A percentile compares a stretch with the other conserved stretches of the same genome.
These are phyloP conservation scores for Hydrotaea diabolus DNA, from an alignment of 2,888 invertebrate genomes.

Conservation along the genomic window DNA sequence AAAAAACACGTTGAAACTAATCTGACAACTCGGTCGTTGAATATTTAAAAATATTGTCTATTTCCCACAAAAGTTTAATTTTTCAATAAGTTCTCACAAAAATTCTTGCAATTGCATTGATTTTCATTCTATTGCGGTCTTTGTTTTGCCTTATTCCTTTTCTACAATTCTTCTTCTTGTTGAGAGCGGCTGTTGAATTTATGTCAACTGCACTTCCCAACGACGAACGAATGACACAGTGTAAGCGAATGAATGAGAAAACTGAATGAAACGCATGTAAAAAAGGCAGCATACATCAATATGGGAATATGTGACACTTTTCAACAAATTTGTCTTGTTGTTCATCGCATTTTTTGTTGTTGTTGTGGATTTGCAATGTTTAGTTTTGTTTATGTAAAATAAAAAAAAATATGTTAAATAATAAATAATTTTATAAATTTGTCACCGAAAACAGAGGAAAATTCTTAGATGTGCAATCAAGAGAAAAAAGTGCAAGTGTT, in stretches of 20 bases:
- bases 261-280: neutral
- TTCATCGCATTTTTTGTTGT: neutral
- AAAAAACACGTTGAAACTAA: too few relatives aligned
- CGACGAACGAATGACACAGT: constrained; percentile 54
- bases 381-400: neutral
- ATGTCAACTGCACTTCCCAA: constrained; percentile 76
- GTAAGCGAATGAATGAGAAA: neutral
- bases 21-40: too few relatives aligned
- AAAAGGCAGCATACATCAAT: neutral
- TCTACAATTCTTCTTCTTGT: constrained; percentile 1
- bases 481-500: too few relatives aligned
- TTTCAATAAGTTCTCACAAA: too few relatives aligned
- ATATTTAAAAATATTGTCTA: too few relatives aligned
- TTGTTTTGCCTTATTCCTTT: constrained; percentile 30
- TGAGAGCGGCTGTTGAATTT: constrained; percentile 77
- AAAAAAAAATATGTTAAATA: neutral
- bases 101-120: neutral
- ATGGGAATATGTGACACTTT: too few relatives aligned
- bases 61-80: too few relatives aligned
- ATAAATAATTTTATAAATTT: too few relatives aligned
- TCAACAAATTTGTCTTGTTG: too few relatives aligned
- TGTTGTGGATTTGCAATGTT: neutral
- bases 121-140: neutral
- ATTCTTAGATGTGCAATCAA: too few relatives aligned
- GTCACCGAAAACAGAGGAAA: too few relatives aligned